These are phyloP conservation scores for Hypanus sabinus DNA, from an alignment of 2,113 vertebrate species.

Conservation along the genomic window DNA sequence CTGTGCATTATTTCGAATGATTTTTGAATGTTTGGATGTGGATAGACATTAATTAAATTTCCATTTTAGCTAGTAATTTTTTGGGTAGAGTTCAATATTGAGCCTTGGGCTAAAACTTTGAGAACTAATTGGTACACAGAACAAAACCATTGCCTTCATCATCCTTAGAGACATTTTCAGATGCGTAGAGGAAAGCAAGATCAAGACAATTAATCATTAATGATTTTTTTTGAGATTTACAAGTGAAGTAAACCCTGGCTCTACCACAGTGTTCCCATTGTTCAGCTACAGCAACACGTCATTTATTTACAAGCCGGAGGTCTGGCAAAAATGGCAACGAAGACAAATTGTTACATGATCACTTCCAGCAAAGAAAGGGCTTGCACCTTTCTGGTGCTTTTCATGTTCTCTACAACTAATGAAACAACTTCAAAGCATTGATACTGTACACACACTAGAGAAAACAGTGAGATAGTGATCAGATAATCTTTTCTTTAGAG, in stretches of 20 bases:
- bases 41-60: not conserved
- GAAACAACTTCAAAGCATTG: no score
- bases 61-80: not conserved
- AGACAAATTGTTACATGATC: not conserved
- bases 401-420: no score
- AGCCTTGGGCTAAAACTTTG: not conserved
- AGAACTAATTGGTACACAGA: not conserved
- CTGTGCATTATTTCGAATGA: not conserved
- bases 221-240: not conserved
- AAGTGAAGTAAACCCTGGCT: not conserved
- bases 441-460: no score
- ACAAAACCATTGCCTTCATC: conserved; percentile 1
- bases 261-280: not conserved
- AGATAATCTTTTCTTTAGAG: no score
- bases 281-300: not conserved
- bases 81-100: not conserved
- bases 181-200: not conserved
- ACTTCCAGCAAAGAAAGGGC: no score
- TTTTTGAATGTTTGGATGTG: not conserved
- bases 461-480: no score
- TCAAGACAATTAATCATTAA: conserved; percentile 11
- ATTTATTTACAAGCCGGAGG: not conserved
- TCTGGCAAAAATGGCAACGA: not conserved
- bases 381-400: no score
- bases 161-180: not conserved